A percentile compares a stretch with the other conserved stretches of the same genome.
Evolutionary conservation across 2,797 vertebrate genomes (phyloP).

Genomic region (Pygocentrus nattereri): DNA sequence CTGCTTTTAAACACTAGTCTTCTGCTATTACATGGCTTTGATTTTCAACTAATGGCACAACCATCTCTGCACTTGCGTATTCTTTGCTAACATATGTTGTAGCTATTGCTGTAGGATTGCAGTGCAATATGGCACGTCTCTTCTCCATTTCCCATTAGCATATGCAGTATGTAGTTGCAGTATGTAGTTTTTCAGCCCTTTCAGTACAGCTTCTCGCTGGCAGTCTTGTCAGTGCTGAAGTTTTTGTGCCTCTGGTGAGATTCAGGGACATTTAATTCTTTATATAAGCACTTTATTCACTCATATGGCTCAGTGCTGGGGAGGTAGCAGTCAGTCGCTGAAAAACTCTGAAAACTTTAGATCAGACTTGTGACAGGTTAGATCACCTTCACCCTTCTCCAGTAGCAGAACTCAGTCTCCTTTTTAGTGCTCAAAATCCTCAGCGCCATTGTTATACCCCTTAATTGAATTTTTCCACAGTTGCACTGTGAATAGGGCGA

Average conservation of each 20-base stretch:
- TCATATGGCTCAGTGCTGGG: not conserved
- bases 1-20: too few relatives aligned
- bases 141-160: not conserved
- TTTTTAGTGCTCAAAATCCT: not conserved
- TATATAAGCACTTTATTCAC: conserved; percentile 33
- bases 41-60: not conserved
- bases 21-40: not conserved
- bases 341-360: conserved; percentile 23
- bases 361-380: not conserved
- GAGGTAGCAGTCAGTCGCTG: conserved; percentile 26
- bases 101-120: conserved; percentile 26
- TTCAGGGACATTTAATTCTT: conserved; percentile 33
- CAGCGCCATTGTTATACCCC: conserved; percentile 37
- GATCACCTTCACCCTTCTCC: conserved; percentile 14
- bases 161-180: not conserved
- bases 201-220: not conserved
- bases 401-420: conserved; percentile 20
- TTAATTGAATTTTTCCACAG: conserved; percentile 55
- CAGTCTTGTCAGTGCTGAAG: conserved; percentile 25
- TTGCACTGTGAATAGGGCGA: conserved; percentile 40
- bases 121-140: not conserved
- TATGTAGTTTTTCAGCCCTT: conserved; percentile 8
- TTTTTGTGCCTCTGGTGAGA: conserved; percentile 43
- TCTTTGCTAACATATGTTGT: not conserved
- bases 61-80: too few relatives aligned